Conservation (phyloP, 2,797 vertebrate genomes). For the Furcifer pardalis region DNA sequence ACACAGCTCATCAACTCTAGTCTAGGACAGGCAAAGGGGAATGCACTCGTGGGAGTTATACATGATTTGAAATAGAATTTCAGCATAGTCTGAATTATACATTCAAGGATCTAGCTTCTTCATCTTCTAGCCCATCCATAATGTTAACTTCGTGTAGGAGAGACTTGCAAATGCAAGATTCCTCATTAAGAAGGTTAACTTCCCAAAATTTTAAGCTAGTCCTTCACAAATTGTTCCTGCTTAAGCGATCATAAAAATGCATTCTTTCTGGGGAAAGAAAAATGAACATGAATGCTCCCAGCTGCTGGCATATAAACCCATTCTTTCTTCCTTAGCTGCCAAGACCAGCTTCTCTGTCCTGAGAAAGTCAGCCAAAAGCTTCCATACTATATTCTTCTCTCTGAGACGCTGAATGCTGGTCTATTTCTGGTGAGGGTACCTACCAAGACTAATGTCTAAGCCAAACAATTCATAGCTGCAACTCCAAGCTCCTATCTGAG, state of each 20-base stretch:
- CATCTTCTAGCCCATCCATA: neutral
- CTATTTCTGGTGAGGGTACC: conserved; percentile 22
- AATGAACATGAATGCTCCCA: conserved; percentile 17
- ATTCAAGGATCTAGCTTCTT: neutral
- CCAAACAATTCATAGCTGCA: conserved; percentile 46
- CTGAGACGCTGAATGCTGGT: conserved; percentile 30
- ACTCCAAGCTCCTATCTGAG: conserved; percentile 52
- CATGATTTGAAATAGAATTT: neutral
- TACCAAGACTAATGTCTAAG: conserved; percentile 42
- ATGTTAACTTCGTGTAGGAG: neutral
- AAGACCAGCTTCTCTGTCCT: conserved; percentile 18
- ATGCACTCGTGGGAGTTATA: neutral
- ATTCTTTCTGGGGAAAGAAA: neutral
- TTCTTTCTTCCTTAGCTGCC: neutral
- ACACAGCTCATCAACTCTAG: neutral
- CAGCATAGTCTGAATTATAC: neutral
- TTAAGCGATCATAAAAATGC: neutral
- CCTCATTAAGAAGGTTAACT: neutral
- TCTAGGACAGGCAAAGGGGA: too few species aligned
- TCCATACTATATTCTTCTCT: neutral
- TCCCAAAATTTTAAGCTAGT: neutral
- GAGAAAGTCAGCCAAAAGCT: conserved; percentile 30
- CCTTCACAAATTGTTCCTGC: neutral
- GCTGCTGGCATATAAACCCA: conserved; percentile 15
- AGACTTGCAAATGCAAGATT: neutral